Evolutionary conservation across 2,888 invertebrate species (phyloP).

Genomic region (Cryptocephalus moraei): DNA sequence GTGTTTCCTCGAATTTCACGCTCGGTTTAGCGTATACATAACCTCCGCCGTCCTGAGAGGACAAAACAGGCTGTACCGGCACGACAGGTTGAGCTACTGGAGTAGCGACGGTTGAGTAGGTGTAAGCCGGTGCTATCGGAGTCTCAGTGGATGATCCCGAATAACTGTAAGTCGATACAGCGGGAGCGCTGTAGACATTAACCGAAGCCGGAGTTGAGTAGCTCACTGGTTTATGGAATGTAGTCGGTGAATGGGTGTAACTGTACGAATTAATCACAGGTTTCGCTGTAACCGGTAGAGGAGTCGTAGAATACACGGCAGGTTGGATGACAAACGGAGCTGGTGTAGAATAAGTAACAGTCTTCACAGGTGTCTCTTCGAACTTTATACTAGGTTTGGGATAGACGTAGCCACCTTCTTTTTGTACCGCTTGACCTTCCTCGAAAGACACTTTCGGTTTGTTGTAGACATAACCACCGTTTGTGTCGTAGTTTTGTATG

Average conservation of each 20-base stretch:
- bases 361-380: conserved; percentile 6
- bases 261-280: neutral
- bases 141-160: neutral
- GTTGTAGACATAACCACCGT: conserved; percentile 33
- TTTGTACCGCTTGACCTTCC: conserved; percentile 32
- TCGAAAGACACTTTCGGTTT: conserved; percentile 31
- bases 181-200: conserved; percentile 4
- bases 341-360: no score
- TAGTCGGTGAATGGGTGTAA: no score
- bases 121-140: no score
- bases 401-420: conserved; percentile 10
- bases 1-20: conserved; percentile 34
- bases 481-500: neutral
- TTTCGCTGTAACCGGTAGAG: neutral
- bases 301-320: neutral
- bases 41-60: conserved; percentile 13
- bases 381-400: conserved; percentile 12
- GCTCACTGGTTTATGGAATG: no score
- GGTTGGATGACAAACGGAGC: no score
- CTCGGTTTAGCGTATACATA: conserved; percentile 31
- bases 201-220: conserved; percentile 1
- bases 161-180: conserved; percentile 9
- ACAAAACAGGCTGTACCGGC: no score
- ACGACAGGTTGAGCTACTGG: no score
- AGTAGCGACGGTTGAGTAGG: no score